These are phyloP conservation scores for Crotalus helleri DNA, from an alignment of 2,113 vertebrate species.

Conservation along the genomic window DNA sequence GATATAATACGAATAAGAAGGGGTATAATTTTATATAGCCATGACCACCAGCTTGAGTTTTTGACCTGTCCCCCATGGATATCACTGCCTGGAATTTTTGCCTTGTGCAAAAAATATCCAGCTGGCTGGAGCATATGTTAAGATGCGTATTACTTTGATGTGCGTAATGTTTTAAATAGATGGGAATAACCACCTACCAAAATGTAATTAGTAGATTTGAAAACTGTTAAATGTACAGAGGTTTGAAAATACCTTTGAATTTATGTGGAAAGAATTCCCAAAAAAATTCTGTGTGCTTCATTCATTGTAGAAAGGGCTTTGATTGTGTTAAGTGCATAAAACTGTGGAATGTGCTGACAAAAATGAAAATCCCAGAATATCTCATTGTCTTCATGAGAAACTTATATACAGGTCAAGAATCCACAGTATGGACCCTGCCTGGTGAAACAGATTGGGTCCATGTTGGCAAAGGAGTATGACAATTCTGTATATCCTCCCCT, in stretches of 20 bases:
- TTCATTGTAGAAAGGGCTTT: background rate
- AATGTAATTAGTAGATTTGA: background rate
- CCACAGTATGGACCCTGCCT: background rate
- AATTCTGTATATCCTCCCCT: background rate
- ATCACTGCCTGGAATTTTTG: background rate
- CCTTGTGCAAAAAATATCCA: background rate
- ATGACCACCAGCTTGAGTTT: background rate
- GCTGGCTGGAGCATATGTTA: background rate
- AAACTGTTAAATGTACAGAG: background rate
- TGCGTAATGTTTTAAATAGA: background rate
- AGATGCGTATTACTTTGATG: background rate
- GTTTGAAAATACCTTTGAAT: background rate
- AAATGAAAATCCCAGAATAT: background rate
- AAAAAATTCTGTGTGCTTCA: background rate
- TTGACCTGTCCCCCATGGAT: background rate
- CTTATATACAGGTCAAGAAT: background rate
- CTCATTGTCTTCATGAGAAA: background rate
- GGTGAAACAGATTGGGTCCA: background rate
- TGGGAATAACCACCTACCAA: background rate
- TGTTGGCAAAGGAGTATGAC: background rate
- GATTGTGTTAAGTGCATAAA: background rate
- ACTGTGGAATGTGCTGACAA: background rate
- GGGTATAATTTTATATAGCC: background rate
- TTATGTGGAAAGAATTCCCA: background rate
- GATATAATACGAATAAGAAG: background rate